Evolutionary conservation across 2,888 invertebrate genomes (phyloP).

Genomic region (Synergus gifuensis): DNA sequence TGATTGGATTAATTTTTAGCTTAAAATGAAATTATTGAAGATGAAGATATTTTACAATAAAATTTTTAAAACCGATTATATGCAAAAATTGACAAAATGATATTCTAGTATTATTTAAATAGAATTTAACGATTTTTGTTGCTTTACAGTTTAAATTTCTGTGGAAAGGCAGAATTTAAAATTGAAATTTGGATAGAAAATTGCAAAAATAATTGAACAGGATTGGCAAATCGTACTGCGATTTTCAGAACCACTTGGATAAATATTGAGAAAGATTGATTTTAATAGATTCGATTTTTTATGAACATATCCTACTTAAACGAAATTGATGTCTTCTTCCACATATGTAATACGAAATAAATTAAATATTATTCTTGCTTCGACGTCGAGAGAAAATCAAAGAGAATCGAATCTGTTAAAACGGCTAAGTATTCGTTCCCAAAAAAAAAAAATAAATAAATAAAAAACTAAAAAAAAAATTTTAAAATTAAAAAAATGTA

Average conservation of each 20-base stretch:
- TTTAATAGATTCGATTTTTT: background rate
- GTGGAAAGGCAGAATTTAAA: no score
- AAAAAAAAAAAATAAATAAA: background rate
- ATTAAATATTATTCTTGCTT: background rate
- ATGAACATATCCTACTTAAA: background rate
- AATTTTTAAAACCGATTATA: no score
- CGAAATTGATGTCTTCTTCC: background rate
- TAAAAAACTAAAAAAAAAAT: no score
- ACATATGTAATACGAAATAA: background rate
- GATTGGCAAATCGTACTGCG: slow-evolving; percentile 1
- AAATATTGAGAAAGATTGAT: background rate
- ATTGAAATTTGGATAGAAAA: no score
- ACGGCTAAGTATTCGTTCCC: background rate
- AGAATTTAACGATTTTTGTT: no score
- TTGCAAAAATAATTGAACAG: background rate
- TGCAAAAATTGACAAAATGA: no score
- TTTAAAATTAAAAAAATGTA: background rate
- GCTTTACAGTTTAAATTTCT: no score
- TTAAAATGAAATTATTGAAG: no score
- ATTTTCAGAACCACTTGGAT: background rate
- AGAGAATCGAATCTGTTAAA: background rate
- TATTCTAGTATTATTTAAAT: no score
- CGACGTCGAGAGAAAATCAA: background rate
- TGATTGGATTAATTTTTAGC: no score
- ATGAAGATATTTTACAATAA: no score